phyloP scores from a whole-genome alignment of 2,113 vertebrate genomes.

The Acrocephalus kingi region DNA sequence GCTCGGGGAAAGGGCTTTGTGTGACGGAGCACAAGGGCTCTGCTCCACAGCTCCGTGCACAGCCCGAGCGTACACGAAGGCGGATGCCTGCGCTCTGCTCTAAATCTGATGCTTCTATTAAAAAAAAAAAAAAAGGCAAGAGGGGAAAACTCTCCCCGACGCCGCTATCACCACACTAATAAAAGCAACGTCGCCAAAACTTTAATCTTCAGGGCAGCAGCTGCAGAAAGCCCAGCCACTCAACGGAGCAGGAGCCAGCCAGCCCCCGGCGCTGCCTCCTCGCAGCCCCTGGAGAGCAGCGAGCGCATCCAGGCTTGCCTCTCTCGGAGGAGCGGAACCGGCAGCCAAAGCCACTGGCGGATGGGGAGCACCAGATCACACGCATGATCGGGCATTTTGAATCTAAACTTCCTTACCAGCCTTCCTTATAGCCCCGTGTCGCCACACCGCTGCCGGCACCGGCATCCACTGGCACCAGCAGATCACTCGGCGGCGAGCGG shows the following conservation, averaged over 20 bases:
- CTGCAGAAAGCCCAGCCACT: not conserved
- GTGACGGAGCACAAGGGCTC: not conserved
- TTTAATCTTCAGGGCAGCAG: not conserved
- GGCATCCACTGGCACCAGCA: conserved; percentile 30
- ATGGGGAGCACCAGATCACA: not conserved
- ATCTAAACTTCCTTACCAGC: conserved; percentile 61
- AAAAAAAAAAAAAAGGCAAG: not conserved
- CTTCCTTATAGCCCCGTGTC: not conserved
- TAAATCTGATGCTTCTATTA: not conserved
- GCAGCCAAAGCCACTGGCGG: not conserved
- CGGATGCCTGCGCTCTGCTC: not conserved
- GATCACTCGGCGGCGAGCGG: not conserved
- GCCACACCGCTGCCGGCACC: not conserved
- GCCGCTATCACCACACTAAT: not conserved
- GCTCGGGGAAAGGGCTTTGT: not conserved
- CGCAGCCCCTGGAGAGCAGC: not conserved
- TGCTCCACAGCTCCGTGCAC: not conserved
- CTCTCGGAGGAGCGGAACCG: not conserved
- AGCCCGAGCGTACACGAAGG: not conserved
- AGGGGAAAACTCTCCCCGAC: not conserved
- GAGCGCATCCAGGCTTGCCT: not conserved
- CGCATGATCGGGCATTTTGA: not conserved
- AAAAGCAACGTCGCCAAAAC: not conserved
- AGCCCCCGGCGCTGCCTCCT: not conserved
- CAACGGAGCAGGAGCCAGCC: not conserved